Percentiles rank a stretch among this genome's conserved stretches.
Conservation (phyloP, 2,113 vertebrate genomes). For the Protomyctophum bolini region DNA sequence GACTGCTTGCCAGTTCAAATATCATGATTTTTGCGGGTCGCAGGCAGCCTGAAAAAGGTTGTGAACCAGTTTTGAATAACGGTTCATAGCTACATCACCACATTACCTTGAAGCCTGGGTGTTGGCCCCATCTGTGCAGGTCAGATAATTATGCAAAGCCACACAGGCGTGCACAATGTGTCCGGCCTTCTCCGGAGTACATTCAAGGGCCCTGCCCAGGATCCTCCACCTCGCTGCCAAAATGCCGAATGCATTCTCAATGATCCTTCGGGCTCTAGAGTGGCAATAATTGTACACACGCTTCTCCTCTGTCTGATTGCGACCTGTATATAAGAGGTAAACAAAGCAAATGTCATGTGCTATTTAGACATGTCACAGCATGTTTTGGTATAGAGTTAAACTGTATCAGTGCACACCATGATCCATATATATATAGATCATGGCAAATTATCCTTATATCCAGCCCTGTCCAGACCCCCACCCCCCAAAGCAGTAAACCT, state of each 20-base stretch:
- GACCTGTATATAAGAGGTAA: too few relatives aligned
- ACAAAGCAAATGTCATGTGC: too few relatives aligned
- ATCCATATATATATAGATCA: too few relatives aligned
- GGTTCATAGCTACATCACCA: neutral
- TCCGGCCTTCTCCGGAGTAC: constrained; percentile 1
- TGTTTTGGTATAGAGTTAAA: too few relatives aligned
- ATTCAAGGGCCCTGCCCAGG: constrained; percentile 14
- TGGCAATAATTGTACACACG: constrained; percentile 23
- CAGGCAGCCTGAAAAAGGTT: too few relatives aligned
- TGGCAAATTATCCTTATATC: too few relatives aligned
- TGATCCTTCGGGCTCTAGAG: constrained; percentile 25
- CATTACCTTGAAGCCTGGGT: neutral
- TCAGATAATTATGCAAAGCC: constrained; percentile 18
- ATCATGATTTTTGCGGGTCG: too few relatives aligned
- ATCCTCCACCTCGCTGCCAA: constrained; percentile 21
- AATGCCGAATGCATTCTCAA: constrained; percentile 34
- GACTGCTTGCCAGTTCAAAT: too few relatives aligned
- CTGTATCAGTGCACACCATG: too few relatives aligned
- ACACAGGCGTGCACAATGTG: constrained; percentile 7
- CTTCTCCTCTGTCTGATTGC: neutral
- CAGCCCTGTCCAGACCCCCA: too few relatives aligned
- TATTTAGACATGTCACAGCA: too few relatives aligned
- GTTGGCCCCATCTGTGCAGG: constrained; percentile 6
- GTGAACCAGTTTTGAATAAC: neutral
- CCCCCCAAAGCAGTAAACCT: too few relatives aligned